Percentiles rank a stretch among this genome's conserved stretches.
phyloP scores from a whole-genome alignment of 2,888 invertebrate species.

The Drosophila dives region DNA sequence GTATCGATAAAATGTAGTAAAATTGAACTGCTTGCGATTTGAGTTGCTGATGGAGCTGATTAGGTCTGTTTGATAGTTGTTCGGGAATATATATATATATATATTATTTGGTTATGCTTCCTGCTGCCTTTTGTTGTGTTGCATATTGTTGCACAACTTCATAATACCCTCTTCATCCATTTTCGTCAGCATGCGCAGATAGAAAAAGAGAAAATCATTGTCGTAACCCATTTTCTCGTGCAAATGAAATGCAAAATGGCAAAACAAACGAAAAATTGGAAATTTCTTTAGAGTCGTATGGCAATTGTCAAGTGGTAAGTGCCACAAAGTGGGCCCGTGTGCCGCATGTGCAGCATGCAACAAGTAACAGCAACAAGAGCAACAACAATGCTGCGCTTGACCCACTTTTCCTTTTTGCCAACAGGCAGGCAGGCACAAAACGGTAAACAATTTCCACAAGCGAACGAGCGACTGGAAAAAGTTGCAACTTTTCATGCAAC shows the following conservation, averaged over 20 bases:
- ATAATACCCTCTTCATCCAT: background rate
- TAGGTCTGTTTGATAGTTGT: background rate
- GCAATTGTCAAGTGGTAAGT: conserved; percentile 70
- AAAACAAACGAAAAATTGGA: conserved; percentile 41
- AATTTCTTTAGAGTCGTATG: conserved; percentile 42
- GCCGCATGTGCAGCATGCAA: conserved; percentile 74
- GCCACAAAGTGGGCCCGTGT: conserved; percentile 47
- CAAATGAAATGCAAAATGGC: conserved; percentile 62
- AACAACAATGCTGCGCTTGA: conserved; percentile 80
- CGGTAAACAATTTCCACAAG: conserved; percentile 69
- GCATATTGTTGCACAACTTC: background rate
- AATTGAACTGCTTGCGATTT: too few relatives aligned
- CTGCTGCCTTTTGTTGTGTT: background rate
- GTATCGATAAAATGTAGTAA: background rate
- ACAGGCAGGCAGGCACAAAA: conserved; percentile 26
- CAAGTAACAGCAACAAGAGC: conserved; percentile 57
- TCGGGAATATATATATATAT: background rate
- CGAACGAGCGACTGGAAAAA: conserved; percentile 62
- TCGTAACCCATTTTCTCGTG: conserved; percentile 62
- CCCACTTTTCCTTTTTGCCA: conserved; percentile 82
- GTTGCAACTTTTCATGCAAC: conserved; percentile 75
- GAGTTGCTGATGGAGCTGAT: background rate
- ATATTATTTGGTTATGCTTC: background rate
- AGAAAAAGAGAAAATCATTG: conserved; percentile 66
- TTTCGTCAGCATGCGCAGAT: background rate